These are phyloP conservation scores for Ischnura elegans DNA, from an alignment of 2,888 invertebrate species.

Conservation along the genomic window DNA sequence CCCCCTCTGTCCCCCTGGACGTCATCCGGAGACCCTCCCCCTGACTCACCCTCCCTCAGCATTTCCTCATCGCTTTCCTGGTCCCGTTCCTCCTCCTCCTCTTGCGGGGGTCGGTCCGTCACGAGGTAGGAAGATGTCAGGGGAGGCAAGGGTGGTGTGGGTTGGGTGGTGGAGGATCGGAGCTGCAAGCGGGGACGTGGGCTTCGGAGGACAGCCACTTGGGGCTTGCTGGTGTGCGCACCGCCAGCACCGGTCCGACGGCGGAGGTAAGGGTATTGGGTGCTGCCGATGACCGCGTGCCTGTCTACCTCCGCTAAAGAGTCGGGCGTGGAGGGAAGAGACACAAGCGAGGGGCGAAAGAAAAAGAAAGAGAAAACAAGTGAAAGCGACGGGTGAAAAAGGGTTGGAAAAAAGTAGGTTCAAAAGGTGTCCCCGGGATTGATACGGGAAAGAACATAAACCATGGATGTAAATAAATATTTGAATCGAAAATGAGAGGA, in stretches of 20 bases:
- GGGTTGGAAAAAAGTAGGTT: neutral
- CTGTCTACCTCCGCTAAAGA: conserved; percentile 40
- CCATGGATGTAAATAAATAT: neutral
- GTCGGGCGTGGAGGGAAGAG: neutral
- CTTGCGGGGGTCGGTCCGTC: neutral
- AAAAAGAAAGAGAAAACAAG: neutral
- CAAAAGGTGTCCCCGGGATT: neutral
- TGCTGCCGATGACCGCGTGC: conserved; percentile 18
- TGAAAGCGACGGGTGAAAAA: neutral
- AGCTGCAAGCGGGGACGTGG: conserved; percentile 69
- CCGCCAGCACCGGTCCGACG: neutral
- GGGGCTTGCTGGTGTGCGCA: conserved; percentile 42
- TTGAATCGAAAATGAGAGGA: too few relatives aligned
- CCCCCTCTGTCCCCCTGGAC: conserved; percentile 72
- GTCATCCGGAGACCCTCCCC: conserved; percentile 75
- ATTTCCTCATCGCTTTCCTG: neutral
- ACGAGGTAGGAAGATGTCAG: neutral
- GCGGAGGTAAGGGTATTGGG: neutral
- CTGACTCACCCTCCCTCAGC: conserved; percentile 72
- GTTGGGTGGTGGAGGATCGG: conserved; percentile 73
- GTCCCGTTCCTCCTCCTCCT: neutral
- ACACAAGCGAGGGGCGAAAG: neutral
- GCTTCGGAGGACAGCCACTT: conserved; percentile 56
- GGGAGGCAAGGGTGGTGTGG: conserved; percentile 70
- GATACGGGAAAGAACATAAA: neutral